Percentiles rank a stretch among this genome's conserved stretches.
These are phyloP conservation scores for Hestina assimilis DNA, from an alignment of 1,140 invertebrate genomes.

Conservation along the genomic window DNA sequence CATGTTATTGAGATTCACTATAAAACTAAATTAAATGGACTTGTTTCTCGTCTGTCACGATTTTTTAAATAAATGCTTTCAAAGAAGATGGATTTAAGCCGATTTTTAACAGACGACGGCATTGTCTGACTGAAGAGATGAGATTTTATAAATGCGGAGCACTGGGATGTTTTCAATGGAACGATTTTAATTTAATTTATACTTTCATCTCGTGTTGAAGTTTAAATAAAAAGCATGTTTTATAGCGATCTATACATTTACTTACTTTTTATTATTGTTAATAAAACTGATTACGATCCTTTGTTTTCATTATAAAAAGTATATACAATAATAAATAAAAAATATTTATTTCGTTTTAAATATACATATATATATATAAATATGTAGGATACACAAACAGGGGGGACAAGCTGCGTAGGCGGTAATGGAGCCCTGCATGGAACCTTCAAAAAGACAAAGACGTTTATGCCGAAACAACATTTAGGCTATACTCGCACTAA, in stretches of 20 bases:
- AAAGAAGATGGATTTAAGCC: slow-evolving; percentile 50
- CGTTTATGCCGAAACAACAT: too few species aligned
- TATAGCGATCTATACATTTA: too few species aligned
- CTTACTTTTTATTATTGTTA: too few species aligned
- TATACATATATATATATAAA: background rate
- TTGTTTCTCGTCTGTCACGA: slow-evolving; percentile 30
- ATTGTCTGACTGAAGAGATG: slow-evolving; percentile 40
- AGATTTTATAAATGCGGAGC: slow-evolving; percentile 43
- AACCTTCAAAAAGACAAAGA: too few species aligned
- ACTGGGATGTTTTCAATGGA: slow-evolving; percentile 21
- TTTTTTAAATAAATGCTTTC: slow-evolving; percentile 38
- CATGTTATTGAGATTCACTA: slow-evolving; percentile 35
- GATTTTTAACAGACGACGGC: slow-evolving; percentile 52
- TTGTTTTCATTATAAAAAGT: too few species aligned
- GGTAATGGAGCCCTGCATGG: too few species aligned
- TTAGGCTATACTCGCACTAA: too few species aligned
- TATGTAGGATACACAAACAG: background rate
- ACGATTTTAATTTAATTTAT: slow-evolving; percentile 21
- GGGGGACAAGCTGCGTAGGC: too few species aligned
- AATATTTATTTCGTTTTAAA: background rate
- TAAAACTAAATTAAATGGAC: slow-evolving; percentile 45
- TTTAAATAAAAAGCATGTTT: background rate
- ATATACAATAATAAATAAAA: too few species aligned
- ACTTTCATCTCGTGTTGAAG: slow-evolving; percentile 2
- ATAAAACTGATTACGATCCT: too few species aligned